Base-by-base conservation (phyloP, 1,140 invertebrate species). In the Ostrea denselamellosa region DNA sequence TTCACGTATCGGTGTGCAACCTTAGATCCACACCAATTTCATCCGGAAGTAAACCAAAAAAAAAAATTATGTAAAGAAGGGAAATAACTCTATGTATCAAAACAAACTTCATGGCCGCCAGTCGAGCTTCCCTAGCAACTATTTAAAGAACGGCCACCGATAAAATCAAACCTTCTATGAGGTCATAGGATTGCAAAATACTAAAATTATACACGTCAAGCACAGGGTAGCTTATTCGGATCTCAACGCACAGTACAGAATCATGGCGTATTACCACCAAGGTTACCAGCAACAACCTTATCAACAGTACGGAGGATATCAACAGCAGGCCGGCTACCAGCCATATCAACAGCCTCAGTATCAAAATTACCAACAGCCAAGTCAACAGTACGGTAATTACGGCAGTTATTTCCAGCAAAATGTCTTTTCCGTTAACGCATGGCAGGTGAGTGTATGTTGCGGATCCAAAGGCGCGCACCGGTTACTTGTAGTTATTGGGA, bases 381-480 rank as follows among this genome's bases (percentile, higher is more conserved):
- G 93, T 83, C 90, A 92, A 34, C 86, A 89, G 58, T 93, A 93
- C 83, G 93, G 93, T 1, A 88, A 83, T 34, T 93, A 93, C 84
- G 92, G 92, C 0, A 86, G 87, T 52, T 91, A 90, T 58, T 92
- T 89, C 81, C 89, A 92, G 34, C 86, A 92, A 14, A 92, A 91
- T 85, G 92, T 92, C 7, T 93, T 93, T 85, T 82, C 86, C 19
- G 87, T 90, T 28, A 90, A 92, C 65, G 92, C 92, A 17, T 92
- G 91, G 91, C 91, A 93, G 93, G 93, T 93, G 77, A 8, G 68
- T 77, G 28, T 34, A 77, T 3, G 10, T 25, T 12, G 68, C 68
- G 22, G 68, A 77, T 77, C 68, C 9, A 77, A 34, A 12, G 22
- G 28, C 12, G 22, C 14, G 22, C 22, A 28, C 68, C 28, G 34